Conservation (phyloP, 2,113 vertebrate genomes). For the Alosa alosa region DNA sequence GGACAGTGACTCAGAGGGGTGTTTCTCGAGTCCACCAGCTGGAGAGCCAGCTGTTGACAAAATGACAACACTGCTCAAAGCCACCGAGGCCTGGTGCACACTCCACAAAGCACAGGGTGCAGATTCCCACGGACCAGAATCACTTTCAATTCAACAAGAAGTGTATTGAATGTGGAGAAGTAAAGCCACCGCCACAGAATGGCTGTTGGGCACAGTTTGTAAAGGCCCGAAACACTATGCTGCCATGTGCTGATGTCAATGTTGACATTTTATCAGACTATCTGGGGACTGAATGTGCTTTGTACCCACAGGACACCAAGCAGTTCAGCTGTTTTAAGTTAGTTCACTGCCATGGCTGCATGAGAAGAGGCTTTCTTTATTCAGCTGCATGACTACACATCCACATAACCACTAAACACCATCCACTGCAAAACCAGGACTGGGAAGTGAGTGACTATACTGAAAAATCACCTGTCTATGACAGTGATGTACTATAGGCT, state of each 20-base stretch:
- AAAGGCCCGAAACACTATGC: background rate
- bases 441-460: background rate
- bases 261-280: background rate
- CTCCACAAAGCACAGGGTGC: background rate
- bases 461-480: background rate
- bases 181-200: background rate
- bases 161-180: background rate
- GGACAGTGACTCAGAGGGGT: background rate
- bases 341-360: background rate
- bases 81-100: background rate
- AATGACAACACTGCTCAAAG: background rate
- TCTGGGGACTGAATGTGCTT: background rate
- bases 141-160: background rate
- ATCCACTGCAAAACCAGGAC: background rate
- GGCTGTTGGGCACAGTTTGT: background rate
- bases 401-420: slow-evolving; percentile 1
- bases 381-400: background rate
- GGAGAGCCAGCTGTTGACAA: slow-evolving; percentile 2
- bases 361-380: background rate
- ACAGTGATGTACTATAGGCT: background rate
- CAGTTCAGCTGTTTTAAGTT: background rate
- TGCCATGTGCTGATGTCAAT: background rate
- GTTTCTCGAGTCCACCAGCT: background rate
- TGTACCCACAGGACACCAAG: background rate
- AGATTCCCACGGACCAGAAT: background rate